Conservation (phyloP, 2,113 vertebrate species). For the Sula dactylatra region DNA sequence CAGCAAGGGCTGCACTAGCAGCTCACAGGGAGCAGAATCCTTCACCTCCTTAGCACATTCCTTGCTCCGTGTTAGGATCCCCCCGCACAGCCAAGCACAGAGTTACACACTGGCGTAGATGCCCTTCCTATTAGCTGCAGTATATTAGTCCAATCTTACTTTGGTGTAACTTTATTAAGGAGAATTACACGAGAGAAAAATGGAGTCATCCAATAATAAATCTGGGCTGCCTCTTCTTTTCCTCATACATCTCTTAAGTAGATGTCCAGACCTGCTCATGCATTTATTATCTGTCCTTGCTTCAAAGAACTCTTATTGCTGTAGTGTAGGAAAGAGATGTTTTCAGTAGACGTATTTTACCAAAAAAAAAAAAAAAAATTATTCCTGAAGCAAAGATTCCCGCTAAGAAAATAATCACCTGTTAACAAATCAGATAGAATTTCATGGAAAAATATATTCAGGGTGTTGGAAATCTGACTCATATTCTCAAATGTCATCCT, state of each 20-base stretch:
- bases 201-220: background rate
- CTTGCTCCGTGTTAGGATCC: no score
- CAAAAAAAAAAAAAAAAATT: background rate
- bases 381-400: background rate
- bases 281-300: background rate
- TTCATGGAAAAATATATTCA: background rate
- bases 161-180: background rate
- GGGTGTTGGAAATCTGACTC: background rate
- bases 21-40: background rate
- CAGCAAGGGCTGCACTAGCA: background rate
- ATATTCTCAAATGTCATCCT: background rate
- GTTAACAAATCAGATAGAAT: background rate
- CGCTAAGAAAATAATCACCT: background rate
- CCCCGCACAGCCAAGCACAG: background rate
- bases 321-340: background rate
- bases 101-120: background rate
- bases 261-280: background rate
- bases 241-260: background rate
- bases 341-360: background rate
- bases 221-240: background rate
- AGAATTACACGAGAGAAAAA: background rate
- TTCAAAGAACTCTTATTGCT: background rate
- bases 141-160: background rate
- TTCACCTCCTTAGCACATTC: background rate
- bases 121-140: background rate